Evolutionary conservation across 2,113 vertebrate species (phyloP).

Genomic region (Rynchops niger): DNA sequence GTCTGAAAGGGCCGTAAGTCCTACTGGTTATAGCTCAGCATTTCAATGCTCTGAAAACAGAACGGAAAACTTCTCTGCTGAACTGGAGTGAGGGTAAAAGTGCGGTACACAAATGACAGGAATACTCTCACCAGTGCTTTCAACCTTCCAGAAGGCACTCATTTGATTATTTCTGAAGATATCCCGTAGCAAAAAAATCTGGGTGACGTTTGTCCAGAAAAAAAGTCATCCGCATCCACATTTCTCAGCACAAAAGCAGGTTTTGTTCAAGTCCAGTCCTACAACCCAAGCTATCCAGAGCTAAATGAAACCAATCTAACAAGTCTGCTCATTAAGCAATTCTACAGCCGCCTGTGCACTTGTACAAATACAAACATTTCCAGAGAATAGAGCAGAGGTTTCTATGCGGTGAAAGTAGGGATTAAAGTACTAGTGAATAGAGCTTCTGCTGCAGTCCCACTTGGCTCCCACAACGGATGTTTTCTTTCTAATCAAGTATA

Average conservation of each 20-base stretch:
- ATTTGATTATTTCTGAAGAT: background rate
- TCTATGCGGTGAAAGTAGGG: background rate
- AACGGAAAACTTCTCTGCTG: background rate
- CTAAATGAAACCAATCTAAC: background rate
- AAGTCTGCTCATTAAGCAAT: background rate
- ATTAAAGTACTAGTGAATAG: background rate
- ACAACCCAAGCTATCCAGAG: background rate
- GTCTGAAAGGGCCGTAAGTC: background rate
- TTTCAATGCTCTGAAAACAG: background rate
- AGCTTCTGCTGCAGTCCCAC: background rate
- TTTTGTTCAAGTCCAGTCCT: background rate
- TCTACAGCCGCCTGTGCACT: background rate
- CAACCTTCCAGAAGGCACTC: background rate
- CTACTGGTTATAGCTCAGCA: background rate
- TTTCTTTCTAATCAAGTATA: background rate
- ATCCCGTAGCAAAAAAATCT: background rate
- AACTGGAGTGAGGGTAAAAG: background rate
- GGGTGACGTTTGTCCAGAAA: background rate
- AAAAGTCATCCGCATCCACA: background rate
- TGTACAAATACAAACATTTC: background rate
- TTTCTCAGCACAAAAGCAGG: background rate
- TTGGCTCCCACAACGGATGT: constrained; percentile 1
- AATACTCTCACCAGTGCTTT: background rate
- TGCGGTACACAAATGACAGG: background rate
- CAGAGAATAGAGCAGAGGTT: background rate